Base-by-base conservation (phyloP, 2,888 invertebrate genomes). In the Agriopis aurantiaria region DNA sequence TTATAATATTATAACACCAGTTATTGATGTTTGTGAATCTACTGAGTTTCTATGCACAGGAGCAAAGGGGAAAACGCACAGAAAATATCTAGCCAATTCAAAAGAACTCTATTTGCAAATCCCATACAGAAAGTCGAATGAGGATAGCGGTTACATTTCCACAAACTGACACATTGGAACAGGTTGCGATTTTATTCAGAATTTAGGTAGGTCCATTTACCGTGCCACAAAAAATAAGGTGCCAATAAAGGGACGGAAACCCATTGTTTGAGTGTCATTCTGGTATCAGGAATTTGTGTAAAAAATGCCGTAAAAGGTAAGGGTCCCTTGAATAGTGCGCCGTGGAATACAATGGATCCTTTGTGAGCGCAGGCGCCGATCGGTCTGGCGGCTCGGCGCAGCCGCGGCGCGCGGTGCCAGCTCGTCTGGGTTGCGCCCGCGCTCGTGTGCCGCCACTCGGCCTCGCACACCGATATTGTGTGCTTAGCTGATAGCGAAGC, bases 211-310 rank as follows among this genome's bases (percentile, higher is more conserved):
- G 88, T 88, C 91, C 90, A 87, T 92, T 91, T 84, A 88, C 85
- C 85, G 84, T 82, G 81, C 79, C 75, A 91, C 91, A 93, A 94
- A 94, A 94, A 93, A 91, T 89, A 86, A 91, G 93, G 93, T 93
- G 93, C 93, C 92, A 94, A 93, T 93, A 93, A 93, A 94, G 87
- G 93, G 92, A 93, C 94, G 94, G 94, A 94, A 94, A 93, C 89
- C 91, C 90, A 91, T 94, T 94, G 93, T 93, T 90, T 88, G 91
- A 85, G 82, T 90, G 90, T 91, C 92, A 89, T 91, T 91, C 91
- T 91, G 87, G 69, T 86, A 91, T 91, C 88, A 89, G 90, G 93
- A 92, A 92, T 91, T 92, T 80, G 55, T 51, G 80, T 73, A 74
- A 85, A 90, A 85, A 91, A 89, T 81, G 77, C 77, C 84, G 80